phyloP scores from a whole-genome alignment of 92 coral and sea anemone genomes.

The Heliopora coerulea region DNA sequence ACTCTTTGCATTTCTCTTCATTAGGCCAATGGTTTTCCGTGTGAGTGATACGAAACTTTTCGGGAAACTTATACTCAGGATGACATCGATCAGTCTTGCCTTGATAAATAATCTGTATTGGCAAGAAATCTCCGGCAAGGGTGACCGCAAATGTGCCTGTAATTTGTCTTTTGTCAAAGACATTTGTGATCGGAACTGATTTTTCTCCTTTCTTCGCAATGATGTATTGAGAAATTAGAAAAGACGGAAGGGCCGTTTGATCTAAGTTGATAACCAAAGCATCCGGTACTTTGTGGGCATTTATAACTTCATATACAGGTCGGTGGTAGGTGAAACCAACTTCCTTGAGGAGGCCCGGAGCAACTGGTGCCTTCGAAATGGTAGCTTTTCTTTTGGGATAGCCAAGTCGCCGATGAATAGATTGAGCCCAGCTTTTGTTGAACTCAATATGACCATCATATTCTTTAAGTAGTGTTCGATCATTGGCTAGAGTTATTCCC shows the following conservation, averaged over 20 bases:
- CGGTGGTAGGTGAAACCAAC: too few relatives aligned
- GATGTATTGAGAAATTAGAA: slow-evolving; percentile 47
- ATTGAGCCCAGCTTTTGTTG: too few relatives aligned
- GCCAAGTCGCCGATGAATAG: too few relatives aligned
- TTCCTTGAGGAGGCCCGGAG: too few relatives aligned
- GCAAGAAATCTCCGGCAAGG: slow-evolving; percentile 42
- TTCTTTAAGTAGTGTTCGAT: too few relatives aligned
- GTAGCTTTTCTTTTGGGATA: too few relatives aligned
- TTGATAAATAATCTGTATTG: slow-evolving; percentile 50
- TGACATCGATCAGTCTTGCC: slow-evolving; percentile 45
- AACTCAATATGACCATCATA: too few relatives aligned
- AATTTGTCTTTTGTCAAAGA: slow-evolving; percentile 52
- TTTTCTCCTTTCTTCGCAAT: slow-evolving; percentile 37
- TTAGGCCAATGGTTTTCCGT: slow-evolving; percentile 47
- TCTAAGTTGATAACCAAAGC: slow-evolving; percentile 39
- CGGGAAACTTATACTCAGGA: slow-evolving; percentile 39
- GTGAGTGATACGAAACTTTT: slow-evolving; percentile 45
- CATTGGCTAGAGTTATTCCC: too few relatives aligned
- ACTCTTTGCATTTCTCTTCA: slow-evolving; percentile 43
- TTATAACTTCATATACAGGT: too few relatives aligned
- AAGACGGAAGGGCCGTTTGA: slow-evolving; percentile 43
- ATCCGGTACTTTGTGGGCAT: neutral
- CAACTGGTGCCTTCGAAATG: too few relatives aligned
- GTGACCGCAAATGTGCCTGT: slow-evolving; percentile 41
- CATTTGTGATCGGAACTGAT: slow-evolving; percentile 36